Evolutionary conservation across 2,113 vertebrate genomes (phyloP).

Genomic region (Nyctereutes procyonoides): DNA sequence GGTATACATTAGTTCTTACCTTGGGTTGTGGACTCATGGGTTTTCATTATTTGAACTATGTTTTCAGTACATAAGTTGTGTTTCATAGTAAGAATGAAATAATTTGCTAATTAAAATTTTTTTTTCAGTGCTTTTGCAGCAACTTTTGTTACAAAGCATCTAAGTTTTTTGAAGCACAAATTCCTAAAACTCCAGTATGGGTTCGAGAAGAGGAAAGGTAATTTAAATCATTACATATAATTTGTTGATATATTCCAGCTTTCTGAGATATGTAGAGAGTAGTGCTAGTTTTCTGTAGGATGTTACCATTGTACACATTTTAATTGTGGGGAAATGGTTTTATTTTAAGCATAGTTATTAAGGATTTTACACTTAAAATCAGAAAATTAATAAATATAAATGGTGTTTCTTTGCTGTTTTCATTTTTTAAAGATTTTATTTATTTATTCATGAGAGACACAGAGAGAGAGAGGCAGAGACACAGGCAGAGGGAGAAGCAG

Average conservation of each 20-base stretch:
- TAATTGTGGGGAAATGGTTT: conserved; percentile 1
- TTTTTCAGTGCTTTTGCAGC: conserved; percentile 94
- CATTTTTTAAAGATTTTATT: neutral
- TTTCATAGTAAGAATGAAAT: conserved; percentile 26
- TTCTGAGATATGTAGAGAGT: neutral
- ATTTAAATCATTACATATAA: conserved; percentile 58
- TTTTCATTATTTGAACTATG: conserved; percentile 39
- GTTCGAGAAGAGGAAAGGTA: conserved; percentile 94
- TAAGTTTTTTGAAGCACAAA: conserved; percentile 95
- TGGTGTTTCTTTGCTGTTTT: conserved; percentile 40
- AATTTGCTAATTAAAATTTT: conserved; percentile 3
- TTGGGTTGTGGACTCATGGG: neutral
- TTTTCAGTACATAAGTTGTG: conserved; percentile 14
- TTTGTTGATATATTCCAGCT: conserved; percentile 5
- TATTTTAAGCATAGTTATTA: conserved; percentile 48
- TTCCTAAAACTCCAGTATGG: conserved; percentile 95
- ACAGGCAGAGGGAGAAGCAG: no score
- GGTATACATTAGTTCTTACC: neutral
- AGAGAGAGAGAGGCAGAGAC: no score
- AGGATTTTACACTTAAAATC: conserved; percentile 50
- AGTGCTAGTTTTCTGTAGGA: neutral
- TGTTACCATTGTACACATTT: neutral
- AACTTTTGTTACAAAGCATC: conserved; percentile 98
- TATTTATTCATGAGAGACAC: no score
- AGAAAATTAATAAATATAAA: conserved; percentile 37